Evolutionary conservation across 2,888 invertebrate genomes (phyloP), one percentile per base, ranked within the genome.

Genomic region (Phortica okadai): DNA sequence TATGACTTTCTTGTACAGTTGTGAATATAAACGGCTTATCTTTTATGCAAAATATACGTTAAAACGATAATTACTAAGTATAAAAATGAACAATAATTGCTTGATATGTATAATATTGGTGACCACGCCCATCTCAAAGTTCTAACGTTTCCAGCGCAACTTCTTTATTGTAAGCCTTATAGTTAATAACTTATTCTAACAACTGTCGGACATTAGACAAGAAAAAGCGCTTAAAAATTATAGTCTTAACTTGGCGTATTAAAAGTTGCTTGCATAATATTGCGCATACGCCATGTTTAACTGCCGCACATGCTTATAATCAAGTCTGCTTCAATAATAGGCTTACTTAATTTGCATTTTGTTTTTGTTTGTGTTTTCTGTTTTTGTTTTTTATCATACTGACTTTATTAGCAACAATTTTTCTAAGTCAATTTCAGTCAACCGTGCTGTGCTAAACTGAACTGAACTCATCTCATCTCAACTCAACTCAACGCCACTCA

Each of bases 351-450:
- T 73, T 73, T 73, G 41, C 70, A 21, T 16, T 62, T 62, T 25
- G 62, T 25, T 62, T 62, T 62, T 62, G 25, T 62, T 25, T 45
- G 44, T 14, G 10, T 45, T 45, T 72, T 45, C 50, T 14, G 10
- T 45, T 45, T 72, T 56, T 33, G n/a, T 50, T 33, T 33, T 33
- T 33, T 33, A 33, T 44, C 11, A 21, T 41, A 21, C 10, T 82
- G 88, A 88, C 88, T 85, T 85, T 86, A 88, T 85, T 88, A 85
- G 87, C 45, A 21, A 44, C 45, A 21, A 45, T 69, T 45, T 69
- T 69, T 69, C n/a, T 67, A n/a, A 16, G 8, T 44, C 69, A 64
- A 59, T 16, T 59, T 25, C 16, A 59, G 21, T 59, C 10, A 59
- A 10, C 6, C 33, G 33, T 33, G 33, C 33, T 33, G 33, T 33